These are phyloP conservation scores for Emberiza fucata DNA, from an alignment of 2,113 vertebrate genomes.

Conservation along the genomic window DNA sequence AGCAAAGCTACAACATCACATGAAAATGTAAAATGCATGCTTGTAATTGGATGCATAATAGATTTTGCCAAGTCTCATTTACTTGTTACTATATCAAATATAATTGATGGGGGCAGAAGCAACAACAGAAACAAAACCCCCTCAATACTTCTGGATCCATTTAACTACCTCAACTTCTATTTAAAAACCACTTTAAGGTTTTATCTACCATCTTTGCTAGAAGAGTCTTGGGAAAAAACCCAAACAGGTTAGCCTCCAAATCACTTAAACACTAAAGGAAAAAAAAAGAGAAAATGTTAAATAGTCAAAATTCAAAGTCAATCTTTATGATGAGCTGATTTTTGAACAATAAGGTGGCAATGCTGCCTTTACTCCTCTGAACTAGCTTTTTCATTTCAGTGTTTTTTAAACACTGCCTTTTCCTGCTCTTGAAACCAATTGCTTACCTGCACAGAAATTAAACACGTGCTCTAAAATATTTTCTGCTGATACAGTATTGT, in stretches of 20 bases:
- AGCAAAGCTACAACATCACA: neutral
- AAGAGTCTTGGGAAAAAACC: neutral
- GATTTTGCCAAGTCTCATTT: neutral
- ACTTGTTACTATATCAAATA: neutral
- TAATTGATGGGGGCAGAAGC: neutral
- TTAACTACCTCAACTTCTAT: neutral
- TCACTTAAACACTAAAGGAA: neutral
- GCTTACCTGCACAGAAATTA: slow-evolving; percentile 1
- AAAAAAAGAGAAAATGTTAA: neutral
- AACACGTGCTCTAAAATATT: slow-evolving; percentile 2
- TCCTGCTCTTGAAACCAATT: neutral
- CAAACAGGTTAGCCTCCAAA: neutral
- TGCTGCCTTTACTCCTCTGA: neutral
- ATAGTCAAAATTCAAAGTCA: neutral
- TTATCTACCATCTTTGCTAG: neutral
- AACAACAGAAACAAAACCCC: neutral
- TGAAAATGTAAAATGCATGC: neutral
- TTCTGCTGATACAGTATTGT: slow-evolving; percentile 33
- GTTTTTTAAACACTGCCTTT: neutral
- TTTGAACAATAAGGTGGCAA: neutral
- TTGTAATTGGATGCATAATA: neutral
- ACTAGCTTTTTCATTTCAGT: neutral
- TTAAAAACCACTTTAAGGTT: neutral
- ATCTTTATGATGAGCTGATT: neutral
- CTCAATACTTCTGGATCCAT: neutral